Base-by-base conservation (phyloP, 2,888 invertebrate species). In the Cosmia trapezina region DNA sequence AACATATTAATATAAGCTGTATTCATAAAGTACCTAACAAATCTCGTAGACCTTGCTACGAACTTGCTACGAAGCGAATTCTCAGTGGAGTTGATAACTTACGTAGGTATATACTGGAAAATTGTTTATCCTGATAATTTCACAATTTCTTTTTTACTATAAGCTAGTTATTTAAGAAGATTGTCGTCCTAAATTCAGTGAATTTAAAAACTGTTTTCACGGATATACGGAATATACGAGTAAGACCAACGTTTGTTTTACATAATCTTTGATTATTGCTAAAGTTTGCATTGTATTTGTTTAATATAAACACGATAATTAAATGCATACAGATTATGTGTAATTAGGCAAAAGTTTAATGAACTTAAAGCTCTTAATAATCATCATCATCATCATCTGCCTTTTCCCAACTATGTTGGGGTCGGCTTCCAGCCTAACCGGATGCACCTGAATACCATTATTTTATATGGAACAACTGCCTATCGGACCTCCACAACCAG, bases 1-100 rank as follows among this genome's bases (percentile, higher is more conserved):
- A 51, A 60, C 28, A 51, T 12, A 19, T 22, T 22, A 22, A 14
- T 51, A 45, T 51, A 14, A 22, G 37, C n/a, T 47, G 54, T 57
- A 63, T 41, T 11, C n/a, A 14, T 17, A 41, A 53, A 33, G 4
- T 64, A n/a, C n/a, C n/a, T n/a, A 57, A 6, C 11, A 43, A 28
- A 53, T 49, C 47, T 82, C 79, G 79, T 80, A 80, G 79, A 57
- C 45, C n/a, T 41, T 64, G 79, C 79, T 82, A 79, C 79, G 79
- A 72, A 47, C n/a, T 47, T 61, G 79, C 83, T 82, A 82, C 79
- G 83, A 63, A 70, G 49, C 12, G 7, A 61, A 47, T 28, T 69
- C 33, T 43, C 22, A 53, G n/a, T 53, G 12, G 2, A 64, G 11
- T 41, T n/a, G 33, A 47, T 33, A 37, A 37, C n/a, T 28, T 43